These are phyloP conservation scores for Halichondria panicea DNA, from an alignment of 37 sponge, comb jelly and placozoan genomes.

Conservation along the genomic window DNA sequence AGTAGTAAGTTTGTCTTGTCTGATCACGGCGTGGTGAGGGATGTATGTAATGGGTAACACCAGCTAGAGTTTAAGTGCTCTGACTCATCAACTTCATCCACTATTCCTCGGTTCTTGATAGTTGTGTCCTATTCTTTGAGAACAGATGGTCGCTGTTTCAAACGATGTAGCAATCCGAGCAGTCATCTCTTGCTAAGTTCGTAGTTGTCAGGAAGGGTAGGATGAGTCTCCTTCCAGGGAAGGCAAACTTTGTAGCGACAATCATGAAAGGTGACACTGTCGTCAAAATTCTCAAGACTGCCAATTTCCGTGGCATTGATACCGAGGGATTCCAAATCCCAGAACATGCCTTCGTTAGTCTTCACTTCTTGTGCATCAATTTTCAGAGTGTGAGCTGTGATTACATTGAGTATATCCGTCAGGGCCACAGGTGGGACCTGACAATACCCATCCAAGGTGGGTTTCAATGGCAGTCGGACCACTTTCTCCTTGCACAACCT, in stretches of 20 bases:
- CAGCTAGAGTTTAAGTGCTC: neutral
- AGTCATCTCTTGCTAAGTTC: slow-evolving; percentile 8
- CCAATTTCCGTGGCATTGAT: neutral
- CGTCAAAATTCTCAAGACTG: slow-evolving; percentile 16
- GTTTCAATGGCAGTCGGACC: slow-evolving; percentile 15
- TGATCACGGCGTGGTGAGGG: slow-evolving; percentile 37
- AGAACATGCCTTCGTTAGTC: slow-evolving; percentile 12
- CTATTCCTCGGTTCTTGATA: slow-evolving; percentile 33
- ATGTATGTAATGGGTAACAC: no score
- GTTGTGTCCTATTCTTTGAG: slow-evolving; percentile 18
- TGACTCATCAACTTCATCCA: slow-evolving; percentile 11
- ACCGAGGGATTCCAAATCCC: slow-evolving; percentile 41
- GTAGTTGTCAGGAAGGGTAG: slow-evolving; percentile 34
- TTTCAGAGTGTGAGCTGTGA: slow-evolving; percentile 1
- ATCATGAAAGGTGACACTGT: slow-evolving; percentile 8
- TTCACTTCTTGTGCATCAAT: neutral
- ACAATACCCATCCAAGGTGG: slow-evolving; percentile 23
- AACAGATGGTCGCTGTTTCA: slow-evolving; percentile 13
- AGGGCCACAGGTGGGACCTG: slow-evolving; percentile 11
- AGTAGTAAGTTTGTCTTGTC: slow-evolving; percentile 18
- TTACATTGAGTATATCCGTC: neutral
- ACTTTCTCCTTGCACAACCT: slow-evolving; percentile 2
- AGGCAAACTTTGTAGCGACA: slow-evolving; percentile 26
- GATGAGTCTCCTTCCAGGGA: slow-evolving; percentile 31
- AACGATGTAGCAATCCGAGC: slow-evolving; percentile 5